These are phyloP conservation scores for Odontophorus gujanensis DNA, from an alignment of 2,113 vertebrate genomes.

Conservation along the genomic window DNA sequence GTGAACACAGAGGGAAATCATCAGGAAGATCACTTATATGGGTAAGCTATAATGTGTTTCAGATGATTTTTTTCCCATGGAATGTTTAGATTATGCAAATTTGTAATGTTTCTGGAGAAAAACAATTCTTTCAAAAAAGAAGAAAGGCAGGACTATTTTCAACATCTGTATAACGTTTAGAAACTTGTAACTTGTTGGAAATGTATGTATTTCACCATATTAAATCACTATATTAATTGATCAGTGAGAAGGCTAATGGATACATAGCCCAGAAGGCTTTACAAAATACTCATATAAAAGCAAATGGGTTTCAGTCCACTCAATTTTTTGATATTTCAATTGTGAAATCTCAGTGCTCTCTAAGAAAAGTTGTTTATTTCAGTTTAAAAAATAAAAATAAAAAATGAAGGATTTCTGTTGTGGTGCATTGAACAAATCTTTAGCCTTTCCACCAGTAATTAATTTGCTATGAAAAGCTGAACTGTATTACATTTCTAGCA, in stretches of 20 bases:
- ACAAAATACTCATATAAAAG: background rate
- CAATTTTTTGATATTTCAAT: background rate
- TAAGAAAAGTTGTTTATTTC: background rate
- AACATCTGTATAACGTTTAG: background rate
- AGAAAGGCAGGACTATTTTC: background rate
- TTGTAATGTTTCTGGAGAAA: background rate
- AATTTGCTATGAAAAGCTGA: background rate
- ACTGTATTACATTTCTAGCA: background rate
- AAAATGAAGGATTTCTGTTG: background rate
- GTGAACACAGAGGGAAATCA: background rate
- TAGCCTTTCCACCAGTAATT: conserved; percentile 18
- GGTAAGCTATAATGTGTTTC: background rate
- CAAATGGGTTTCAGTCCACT: background rate
- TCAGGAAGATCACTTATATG: background rate
- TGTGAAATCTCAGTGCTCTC: background rate
- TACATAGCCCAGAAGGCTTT: background rate
- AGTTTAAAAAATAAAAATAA: background rate
- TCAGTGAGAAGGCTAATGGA: background rate
- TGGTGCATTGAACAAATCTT: background rate
- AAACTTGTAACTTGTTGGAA: background rate
- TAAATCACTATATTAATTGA: background rate
- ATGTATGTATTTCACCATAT: background rate
- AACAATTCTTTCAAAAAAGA: background rate
- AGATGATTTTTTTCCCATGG: background rate
- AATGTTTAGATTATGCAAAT: background rate